Conservation (phyloP, 2,797 vertebrate species). For the Sebastes miniatus region DNA sequence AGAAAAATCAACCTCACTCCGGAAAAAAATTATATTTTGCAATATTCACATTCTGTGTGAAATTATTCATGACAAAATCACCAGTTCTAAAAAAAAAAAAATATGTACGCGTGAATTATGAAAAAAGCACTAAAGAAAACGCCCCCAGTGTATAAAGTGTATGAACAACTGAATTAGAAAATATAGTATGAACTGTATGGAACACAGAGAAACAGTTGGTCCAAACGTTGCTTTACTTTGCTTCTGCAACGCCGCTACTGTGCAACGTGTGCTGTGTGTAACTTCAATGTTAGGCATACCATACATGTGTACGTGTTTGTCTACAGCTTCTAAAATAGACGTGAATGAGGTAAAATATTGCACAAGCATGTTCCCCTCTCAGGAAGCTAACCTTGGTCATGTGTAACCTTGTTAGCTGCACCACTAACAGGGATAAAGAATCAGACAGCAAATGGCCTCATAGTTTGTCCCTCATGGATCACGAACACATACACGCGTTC, state of each 20-base stretch:
- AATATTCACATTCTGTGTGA: too few species aligned
- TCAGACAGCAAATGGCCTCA: slow-evolving; percentile 54
- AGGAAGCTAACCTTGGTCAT: slow-evolving; percentile 57
- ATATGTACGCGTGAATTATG: too few species aligned
- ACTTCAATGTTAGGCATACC: not conserved
- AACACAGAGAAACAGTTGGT: not conserved
- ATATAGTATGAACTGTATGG: not conserved
- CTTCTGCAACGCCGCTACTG: not conserved
- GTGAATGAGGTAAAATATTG: slow-evolving; percentile 37
- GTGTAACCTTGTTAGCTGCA: slow-evolving; percentile 64
- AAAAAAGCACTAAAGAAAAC: too few species aligned
- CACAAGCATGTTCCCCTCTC: slow-evolving; percentile 18
- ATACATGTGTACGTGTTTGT: slow-evolving; percentile 17
- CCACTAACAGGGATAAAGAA: slow-evolving; percentile 54
- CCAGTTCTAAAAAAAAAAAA: too few species aligned
- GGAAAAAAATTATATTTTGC: too few species aligned
- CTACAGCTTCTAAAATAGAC: slow-evolving; percentile 9
- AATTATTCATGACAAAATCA: too few species aligned
- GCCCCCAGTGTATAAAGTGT: too few species aligned
- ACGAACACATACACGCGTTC: slow-evolving; percentile 22
- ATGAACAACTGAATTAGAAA: not conserved
- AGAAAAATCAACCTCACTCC: too few species aligned
- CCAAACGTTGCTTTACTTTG: not conserved
- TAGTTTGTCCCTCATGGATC: slow-evolving; percentile 48
- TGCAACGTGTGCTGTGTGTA: not conserved